Conservation (phyloP, 2,113 vertebrate genomes). For the Rhinolophus ferrumequinum region DNA sequence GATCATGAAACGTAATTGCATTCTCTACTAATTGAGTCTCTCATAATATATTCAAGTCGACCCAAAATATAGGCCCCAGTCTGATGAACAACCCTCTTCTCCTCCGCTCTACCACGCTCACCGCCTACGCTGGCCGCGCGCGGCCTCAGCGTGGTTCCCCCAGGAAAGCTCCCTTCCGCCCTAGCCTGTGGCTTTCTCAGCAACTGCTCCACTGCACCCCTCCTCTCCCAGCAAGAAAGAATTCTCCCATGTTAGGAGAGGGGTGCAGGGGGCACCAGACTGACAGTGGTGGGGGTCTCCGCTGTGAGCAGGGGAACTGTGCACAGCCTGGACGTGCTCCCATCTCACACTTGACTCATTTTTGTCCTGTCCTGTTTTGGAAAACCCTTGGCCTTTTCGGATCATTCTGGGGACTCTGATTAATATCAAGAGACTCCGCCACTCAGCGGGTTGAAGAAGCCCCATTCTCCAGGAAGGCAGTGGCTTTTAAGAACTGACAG, state of each 20-base stretch:
- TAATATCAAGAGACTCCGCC: neutral
- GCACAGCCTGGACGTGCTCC: too few species aligned
- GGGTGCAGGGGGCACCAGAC: rapidly evolving
- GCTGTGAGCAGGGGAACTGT: rapidly evolving
- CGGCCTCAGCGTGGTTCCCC: too few species aligned
- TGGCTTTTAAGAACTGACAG: neutral
- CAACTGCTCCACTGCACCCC: neutral
- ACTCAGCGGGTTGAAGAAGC: neutral
- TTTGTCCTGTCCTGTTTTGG: neutral
- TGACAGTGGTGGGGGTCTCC: neutral
- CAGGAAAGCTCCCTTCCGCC: rapidly evolving
- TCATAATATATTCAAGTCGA: neutral
- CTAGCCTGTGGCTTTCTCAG: neutral
- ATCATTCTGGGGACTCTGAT: neutral
- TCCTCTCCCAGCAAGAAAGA: neutral
- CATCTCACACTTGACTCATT: rapidly evolving
- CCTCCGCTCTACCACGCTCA: neutral
- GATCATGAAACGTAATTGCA: constrained; percentile 13
- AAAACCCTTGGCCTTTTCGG: neutral
- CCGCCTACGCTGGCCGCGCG: rapidly evolving
- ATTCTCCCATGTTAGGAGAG: neutral
- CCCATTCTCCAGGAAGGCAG: neutral
- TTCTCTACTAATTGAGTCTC: neutral
- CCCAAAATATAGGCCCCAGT: neutral
- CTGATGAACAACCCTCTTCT: neutral